Base-by-base conservation (phyloP, 2,113 vertebrate genomes). In the Camelus dromedarius region DNA sequence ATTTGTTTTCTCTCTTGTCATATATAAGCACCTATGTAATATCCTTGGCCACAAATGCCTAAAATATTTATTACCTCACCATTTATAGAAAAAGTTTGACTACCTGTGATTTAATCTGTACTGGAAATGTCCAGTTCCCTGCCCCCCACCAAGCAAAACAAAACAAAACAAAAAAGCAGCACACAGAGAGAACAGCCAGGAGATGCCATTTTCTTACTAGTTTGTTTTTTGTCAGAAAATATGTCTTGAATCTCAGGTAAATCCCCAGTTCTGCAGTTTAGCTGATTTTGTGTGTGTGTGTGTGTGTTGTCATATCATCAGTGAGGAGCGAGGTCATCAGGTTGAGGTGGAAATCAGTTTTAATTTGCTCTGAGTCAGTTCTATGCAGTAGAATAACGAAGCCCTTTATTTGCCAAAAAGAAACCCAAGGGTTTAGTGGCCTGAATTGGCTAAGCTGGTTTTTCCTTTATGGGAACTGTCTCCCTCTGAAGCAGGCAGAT, bases 361-460 rank as follows among this genome's bases (percentile, higher is more conserved):
- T 81, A 85, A 96, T 88, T 87, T 88, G 81, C 26, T 91, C 85
- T 97, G 87, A 93, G 84, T 97, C 84, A 96, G 38, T 89, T 91
- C 28, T 73, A 46, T 73, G 75, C 58, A 79, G 66, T 15, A 73
- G 42, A 64, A 82, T 86, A 93, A 69, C 66, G 75, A 97, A 89
- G 56, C 19, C 70, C 32, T 94, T 87, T 88, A 75, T 89, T 93
- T 85, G 52, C 64, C 86, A 56, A 81, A 83, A 56, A 79, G 84
- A 82, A 67, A 91, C 35, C 66, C 46, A 58, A 88, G 62, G 70
- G 52, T 46, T 96, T 92, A 48, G 20, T 3, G 15, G 6, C 67
- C 58, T 90, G 66, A 48, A 84, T 67, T 60, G 38, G 58, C 70
- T 54, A 50, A 73, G 82, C 52, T 90, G 75, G 22, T 86, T 95